Evolutionary conservation across 2,888 invertebrate species (phyloP).

Genomic region (Sesia apiformis): DNA sequence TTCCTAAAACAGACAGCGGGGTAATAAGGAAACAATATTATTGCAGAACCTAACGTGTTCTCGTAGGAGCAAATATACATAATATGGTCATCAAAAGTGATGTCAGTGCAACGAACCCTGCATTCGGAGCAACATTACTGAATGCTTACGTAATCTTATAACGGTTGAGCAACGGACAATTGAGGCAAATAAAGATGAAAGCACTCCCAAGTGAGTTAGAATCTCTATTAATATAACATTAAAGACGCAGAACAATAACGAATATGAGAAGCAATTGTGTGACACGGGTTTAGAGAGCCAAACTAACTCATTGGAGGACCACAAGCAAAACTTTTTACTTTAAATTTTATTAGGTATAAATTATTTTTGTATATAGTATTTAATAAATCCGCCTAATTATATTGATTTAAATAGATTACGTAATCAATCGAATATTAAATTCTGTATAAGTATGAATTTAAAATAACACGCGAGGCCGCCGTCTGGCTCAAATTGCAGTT

Average conservation of each 20-base stretch:
- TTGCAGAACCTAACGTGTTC: conserved; percentile 4
- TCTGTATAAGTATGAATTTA: too few relatives aligned
- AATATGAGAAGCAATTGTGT: background rate
- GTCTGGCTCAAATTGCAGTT: too few relatives aligned
- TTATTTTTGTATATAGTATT: too few relatives aligned
- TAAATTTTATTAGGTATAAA: too few relatives aligned
- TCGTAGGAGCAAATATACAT: conserved; percentile 3
- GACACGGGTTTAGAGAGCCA: too few relatives aligned
- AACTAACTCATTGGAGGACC: too few relatives aligned
- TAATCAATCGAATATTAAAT: too few relatives aligned
- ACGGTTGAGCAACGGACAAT: conserved; percentile 61
- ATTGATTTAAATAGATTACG: too few relatives aligned
- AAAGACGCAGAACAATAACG: conserved; percentile 25
- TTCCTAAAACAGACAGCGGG: background rate
- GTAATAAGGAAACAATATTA: background rate
- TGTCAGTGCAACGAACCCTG: conserved; percentile 49
- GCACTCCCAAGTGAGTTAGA: conserved; percentile 48
- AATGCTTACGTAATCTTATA: conserved; percentile 43
- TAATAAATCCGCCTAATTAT: too few relatives aligned
- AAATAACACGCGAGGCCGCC: too few relatives aligned
- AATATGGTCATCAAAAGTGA: conserved; percentile 4
- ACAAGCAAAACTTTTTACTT: too few relatives aligned
- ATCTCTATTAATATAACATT: conserved; percentile 51
- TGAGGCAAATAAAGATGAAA: conserved; percentile 59
- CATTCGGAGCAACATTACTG: conserved; percentile 35